Conservation (phyloP, 2,113 vertebrate species). For the Aythya baeri region DNA sequence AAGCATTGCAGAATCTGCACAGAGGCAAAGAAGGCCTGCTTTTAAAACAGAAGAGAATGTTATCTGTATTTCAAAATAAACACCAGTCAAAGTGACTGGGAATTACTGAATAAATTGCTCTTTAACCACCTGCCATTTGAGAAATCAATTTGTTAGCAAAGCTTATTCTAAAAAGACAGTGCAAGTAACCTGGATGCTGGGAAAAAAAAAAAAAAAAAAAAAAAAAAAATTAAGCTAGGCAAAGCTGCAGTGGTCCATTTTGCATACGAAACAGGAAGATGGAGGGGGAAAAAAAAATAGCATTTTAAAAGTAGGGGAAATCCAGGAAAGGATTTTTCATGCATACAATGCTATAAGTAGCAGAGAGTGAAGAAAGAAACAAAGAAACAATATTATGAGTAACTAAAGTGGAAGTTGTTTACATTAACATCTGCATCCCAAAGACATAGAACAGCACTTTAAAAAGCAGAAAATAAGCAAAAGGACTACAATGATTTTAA, state of each 20-base stretch:
- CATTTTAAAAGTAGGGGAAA: background rate
- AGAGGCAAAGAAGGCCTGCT: background rate
- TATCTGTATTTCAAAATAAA: background rate
- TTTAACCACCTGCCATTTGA: background rate
- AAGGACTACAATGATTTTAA: background rate
- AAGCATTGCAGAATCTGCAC: background rate
- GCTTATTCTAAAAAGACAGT: background rate
- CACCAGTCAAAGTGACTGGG: background rate
- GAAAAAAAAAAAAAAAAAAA: background rate
- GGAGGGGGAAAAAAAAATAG: too few species aligned
- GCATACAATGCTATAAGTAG: background rate
- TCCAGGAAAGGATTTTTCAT: background rate
- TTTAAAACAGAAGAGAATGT: background rate
- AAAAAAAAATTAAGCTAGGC: background rate
- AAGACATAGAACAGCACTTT: background rate
- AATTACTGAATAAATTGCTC: background rate
- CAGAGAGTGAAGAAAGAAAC: background rate
- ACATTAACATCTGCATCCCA: background rate
- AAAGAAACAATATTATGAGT: background rate
- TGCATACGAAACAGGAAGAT: background rate
- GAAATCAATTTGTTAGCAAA: background rate
- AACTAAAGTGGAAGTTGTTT: background rate
- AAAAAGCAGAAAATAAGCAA: conserved; percentile 14
- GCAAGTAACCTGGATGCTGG: background rate
- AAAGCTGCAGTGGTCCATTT: background rate